Base-by-base conservation (phyloP, 2,888 invertebrate genomes). In the Tethea ocularis region DNA sequence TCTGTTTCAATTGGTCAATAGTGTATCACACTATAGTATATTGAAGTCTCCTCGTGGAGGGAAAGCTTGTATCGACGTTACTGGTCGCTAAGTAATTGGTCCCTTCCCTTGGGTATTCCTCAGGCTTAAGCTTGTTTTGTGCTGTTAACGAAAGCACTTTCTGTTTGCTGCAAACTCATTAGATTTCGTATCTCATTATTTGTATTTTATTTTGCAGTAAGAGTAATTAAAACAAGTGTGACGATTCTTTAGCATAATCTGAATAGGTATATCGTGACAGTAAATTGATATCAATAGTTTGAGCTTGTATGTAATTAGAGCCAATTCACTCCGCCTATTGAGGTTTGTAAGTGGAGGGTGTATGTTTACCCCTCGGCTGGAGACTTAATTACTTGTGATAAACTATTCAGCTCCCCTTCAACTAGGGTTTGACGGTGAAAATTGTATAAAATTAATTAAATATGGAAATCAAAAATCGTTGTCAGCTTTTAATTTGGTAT, bases 61-160 rank as follows among this genome's bases (percentile, higher is more conserved):
- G 80, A 84, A 83, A 82, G 78, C 80, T 75, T 70, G 79, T 81
- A 75, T 77, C 77, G 74, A 78, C 69, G 77, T 77, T 81, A 81
- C 82, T 80, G 83, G 78, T 75, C 79, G 77, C 80, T 87, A 87
- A 89, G 89, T 89, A 88, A 90, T 90, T 88, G 86, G 78, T 82
- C 74, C 79, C 74, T 76, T 84, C 83, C 82, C 86, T 75, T 69
- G 82, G 74, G 80, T 76, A 71, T 77, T 77, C 68, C 73, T 78
- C 70, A 67, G 46, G 73, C 71, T 72, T 62, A 61, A 73, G 75
- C 77, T 80, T 77, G 83, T 82, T 80, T 81, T 80, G 80, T 82
- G 72, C 72, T 77, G 78, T 80, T 76, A 74, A 74, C 74, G 74
- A 77, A 78, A 82, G 75, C 76, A 75, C 80, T 83, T 80, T 78